Evolutionary conservation across 2,888 invertebrate genomes (phyloP).

Genomic region (Chelonus formosanus): DNA sequence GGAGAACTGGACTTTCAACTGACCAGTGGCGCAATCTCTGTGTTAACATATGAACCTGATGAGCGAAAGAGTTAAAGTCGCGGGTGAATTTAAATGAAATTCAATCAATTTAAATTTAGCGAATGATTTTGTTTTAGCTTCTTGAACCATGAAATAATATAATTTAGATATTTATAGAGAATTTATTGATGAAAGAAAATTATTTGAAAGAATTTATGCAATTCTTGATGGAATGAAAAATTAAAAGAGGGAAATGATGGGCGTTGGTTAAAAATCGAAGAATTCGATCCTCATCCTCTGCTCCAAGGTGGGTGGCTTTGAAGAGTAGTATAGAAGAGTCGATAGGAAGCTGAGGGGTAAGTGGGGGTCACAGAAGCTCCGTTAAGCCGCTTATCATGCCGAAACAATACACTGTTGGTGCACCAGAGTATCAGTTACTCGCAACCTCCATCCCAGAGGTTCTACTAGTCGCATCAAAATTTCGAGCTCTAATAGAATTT

Average conservation of each 20-base stretch:
- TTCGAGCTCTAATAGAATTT: slow-evolving; percentile 59
- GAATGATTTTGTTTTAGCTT: too few species aligned
- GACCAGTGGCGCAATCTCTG: slow-evolving; percentile 61
- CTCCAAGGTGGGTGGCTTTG: slow-evolving; percentile 4
- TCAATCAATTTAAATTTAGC: background rate
- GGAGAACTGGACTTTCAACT: slow-evolving; percentile 51
- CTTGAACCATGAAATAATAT: too few species aligned
- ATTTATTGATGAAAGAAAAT: slow-evolving; percentile 12
- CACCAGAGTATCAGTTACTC: slow-evolving; percentile 61
- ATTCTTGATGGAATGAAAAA: background rate
- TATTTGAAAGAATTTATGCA: too few species aligned
- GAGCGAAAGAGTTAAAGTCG: slow-evolving; percentile 57
- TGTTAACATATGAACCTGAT: slow-evolving; percentile 49
- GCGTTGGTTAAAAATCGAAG: slow-evolving; percentile 36
- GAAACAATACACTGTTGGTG: slow-evolving; percentile 65
- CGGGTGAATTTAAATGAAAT: slow-evolving; percentile 40
- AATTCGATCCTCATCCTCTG: slow-evolving; percentile 1
- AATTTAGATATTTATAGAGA: background rate
- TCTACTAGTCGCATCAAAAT: slow-evolving; percentile 56
- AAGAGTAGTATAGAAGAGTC: slow-evolving; percentile 20
- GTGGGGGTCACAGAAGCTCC: slow-evolving; percentile 51
- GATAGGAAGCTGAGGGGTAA: slow-evolving; percentile 27
- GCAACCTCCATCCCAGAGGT: slow-evolving; percentile 46
- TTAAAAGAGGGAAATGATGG: slow-evolving; percentile 25
- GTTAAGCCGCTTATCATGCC: slow-evolving; percentile 66